Percentiles rank a stretch among this genome's conserved stretches.
These are phyloP conservation scores for Cataglyphis hispanica DNA, from an alignment of 1,140 invertebrate species.

Conservation along the genomic window DNA sequence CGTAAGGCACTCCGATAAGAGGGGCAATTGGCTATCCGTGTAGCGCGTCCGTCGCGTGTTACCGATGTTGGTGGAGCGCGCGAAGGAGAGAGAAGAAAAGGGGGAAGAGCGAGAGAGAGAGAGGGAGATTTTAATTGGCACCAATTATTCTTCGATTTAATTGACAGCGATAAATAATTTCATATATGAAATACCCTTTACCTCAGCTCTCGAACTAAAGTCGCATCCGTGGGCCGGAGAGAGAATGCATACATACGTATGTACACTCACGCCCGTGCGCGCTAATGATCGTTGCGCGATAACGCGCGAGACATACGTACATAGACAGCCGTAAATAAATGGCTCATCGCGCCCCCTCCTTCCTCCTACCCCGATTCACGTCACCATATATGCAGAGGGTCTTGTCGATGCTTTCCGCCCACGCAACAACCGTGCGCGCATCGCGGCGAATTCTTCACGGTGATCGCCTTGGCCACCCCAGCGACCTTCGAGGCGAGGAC, in stretches of 20 bases:
- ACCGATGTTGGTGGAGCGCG: neutral
- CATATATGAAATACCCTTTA: slow-evolving; percentile 32
- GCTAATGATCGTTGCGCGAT: slow-evolving; percentile 73
- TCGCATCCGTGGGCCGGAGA: slow-evolving; percentile 60
- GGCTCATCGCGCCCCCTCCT: slow-evolving; percentile 62
- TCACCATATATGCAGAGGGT: slow-evolving; percentile 71
- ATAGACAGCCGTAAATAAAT: slow-evolving; percentile 74
- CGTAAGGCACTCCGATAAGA: slow-evolving; percentile 14
- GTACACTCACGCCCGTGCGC: slow-evolving; percentile 43
- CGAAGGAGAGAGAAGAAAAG: neutral
- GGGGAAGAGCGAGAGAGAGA: neutral
- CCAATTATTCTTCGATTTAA: slow-evolving; percentile 68
- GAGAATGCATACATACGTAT: slow-evolving; percentile 19
- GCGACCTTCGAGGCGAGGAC: slow-evolving; percentile 65
- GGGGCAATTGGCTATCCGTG: neutral
- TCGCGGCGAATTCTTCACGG: slow-evolving; percentile 51
- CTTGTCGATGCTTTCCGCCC: slow-evolving; percentile 69
- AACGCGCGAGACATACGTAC: slow-evolving; percentile 60
- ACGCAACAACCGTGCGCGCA: slow-evolving; percentile 64
- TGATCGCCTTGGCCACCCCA: slow-evolving; percentile 37
- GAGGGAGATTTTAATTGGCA: slow-evolving; percentile 62
- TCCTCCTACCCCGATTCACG: slow-evolving; percentile 43
- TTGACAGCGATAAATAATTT: slow-evolving; percentile 69
- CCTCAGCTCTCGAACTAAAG: slow-evolving; percentile 24
- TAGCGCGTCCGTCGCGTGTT: neutral